Base-by-base conservation (phyloP, 37 sponge, comb jelly and placozoan species). In the Crambe crambe region DNA sequence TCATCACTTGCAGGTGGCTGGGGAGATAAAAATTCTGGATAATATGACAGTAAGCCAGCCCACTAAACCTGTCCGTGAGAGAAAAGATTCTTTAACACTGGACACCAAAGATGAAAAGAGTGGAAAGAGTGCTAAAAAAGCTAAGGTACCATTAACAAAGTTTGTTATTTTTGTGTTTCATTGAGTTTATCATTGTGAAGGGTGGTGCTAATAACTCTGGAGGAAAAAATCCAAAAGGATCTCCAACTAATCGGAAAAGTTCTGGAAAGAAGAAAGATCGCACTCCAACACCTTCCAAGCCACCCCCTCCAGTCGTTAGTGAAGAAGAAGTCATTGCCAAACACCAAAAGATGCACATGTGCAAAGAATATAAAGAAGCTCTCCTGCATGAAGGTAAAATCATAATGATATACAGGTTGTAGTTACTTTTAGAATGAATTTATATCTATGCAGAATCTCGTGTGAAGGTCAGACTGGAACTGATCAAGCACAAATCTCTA, bases 341-440 rank as follows among this genome's bases (percentile, higher is more conserved):
- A 56, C 74, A 78, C 41, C 31, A 41, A 21, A n/a, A 74, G 70
- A 63, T 74, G 43, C 67, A 72, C 41, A 76, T 72, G 59, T 80
- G 82, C 30, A 85, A 70, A 47, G 91, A 90, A 42, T 73, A 82
- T 42, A 58, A 73, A 22, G 81, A 62, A 34, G 86, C 86, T 34
- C 67, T 90, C 21, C 47, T 72, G 38, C 64, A 79, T 31, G 86
- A 91, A 80, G 87, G 91, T 83, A 15, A 25, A 12, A n/a, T n/a
- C n/a, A n/a, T n/a, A n/a, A n/a, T n/a, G n/a, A n/a, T n/a, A n/a
- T n/a, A n/a, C n/a, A n/a, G n/a, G n/a, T n/a, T n/a, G n/a, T n/a
- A n/a, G n/a, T n/a, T n/a, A n/a, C n/a, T n/a, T n/a, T n/a, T n/a
- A n/a, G n/a, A n/a, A n/a, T n/a, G n/a, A n/a, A n/a, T n/a, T n/a